These are phyloP conservation scores for Ictalurus furcatus DNA, from an alignment of 2,113 vertebrate species.

Conservation along the genomic window DNA sequence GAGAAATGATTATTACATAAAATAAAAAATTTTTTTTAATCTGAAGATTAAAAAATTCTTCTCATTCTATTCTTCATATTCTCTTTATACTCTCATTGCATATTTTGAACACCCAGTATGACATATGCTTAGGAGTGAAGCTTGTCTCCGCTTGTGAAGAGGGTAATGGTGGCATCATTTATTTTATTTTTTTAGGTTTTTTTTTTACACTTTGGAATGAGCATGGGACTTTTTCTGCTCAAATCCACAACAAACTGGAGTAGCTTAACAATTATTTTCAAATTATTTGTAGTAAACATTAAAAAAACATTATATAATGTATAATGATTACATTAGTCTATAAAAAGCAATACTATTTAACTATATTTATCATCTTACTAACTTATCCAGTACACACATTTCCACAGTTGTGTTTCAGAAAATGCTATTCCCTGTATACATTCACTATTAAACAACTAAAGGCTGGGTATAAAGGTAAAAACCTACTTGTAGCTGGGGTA, in stretches of 20 bases:
- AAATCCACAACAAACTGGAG: not conserved
- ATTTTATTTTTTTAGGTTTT: not conserved
- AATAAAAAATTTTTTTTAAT: not conserved
- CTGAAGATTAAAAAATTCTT: not conserved
- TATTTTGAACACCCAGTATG: not conserved
- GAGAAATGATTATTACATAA: not conserved
- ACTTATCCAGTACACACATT: not conserved
- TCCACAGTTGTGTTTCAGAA: not conserved
- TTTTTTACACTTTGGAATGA: not conserved
- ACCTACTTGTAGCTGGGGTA: not conserved
- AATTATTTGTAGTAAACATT: not conserved
- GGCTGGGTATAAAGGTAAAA: not conserved
- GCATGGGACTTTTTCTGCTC: not conserved
- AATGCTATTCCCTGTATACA: not conserved
- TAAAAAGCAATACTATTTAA: not conserved
- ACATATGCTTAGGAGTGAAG: not conserved
- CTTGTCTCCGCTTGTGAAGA: not conserved
- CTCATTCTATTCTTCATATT: not conserved
- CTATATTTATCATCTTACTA: not conserved
- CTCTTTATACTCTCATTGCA: not conserved
- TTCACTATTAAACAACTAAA: not conserved
- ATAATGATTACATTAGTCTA: not conserved
- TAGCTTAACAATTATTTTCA: not conserved
- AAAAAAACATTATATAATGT: not conserved
- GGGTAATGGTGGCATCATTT: not conserved